Base-by-base conservation (phyloP, 2,888 invertebrate species). In the Abscondita cerata region DNA sequence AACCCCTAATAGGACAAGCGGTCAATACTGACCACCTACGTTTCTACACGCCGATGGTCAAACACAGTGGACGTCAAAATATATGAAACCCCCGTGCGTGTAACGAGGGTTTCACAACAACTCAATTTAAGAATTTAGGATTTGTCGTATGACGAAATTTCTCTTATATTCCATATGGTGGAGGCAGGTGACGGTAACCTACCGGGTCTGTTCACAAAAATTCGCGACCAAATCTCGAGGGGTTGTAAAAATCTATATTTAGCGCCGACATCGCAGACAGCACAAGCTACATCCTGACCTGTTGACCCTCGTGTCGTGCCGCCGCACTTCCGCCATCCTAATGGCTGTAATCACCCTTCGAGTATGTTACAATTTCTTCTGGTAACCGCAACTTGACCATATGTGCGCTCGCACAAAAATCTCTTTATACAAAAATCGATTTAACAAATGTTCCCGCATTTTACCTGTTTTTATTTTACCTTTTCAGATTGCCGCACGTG, bases 281-380 rank as follows among this genome's bases (percentile, higher is more conserved):
- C 60, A 25, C 25, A 25, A 25, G 55, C 53, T 64, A 63, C 69
- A 65, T 61, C 68, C 64, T 71, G 69, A 73, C 72, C 73, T 59
- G 73, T 62, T 72, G 70, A 72, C 72, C 72, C 48, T 67, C 66
- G 59, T 63, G 64, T 69, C 67, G 67, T 70, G 70, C 70, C 69
- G 69, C 67, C 68, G 67, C 64, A 72, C 70, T 72, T 73, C 73
- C 73, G 70, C 66, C 67, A 64, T 69, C 61, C 66, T 70, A 70
- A 71, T 68, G 69, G 67, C 65, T 69, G 58, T 64, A 59, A 70
- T 70, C 66, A 68, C 69, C 69, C 72, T 68, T 68, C 64, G 15
- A 51, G 51, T 36, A 34, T 15, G 19, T 13, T 20, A 16, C 40
- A 36, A 12, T 51, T 44, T n/a, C 9, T 20, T 16, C 25, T 25